These are phyloP conservation scores for Chirona hameri DNA, from an alignment of 2,888 invertebrate genomes.

Conservation along the genomic window DNA sequence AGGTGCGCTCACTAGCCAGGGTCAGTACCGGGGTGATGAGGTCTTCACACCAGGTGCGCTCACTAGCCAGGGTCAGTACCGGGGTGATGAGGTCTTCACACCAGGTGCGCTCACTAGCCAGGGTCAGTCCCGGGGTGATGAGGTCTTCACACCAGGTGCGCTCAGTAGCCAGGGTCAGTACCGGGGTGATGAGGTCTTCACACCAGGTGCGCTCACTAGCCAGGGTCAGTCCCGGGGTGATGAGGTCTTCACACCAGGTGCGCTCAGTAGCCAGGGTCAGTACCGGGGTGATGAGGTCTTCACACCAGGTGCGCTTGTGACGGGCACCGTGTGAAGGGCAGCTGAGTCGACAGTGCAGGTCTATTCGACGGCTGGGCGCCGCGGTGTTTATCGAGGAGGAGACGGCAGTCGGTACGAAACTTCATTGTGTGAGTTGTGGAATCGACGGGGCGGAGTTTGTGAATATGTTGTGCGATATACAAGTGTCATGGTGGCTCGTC, in stretches of 20 bases:
- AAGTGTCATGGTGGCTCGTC: no score
- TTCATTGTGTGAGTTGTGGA: no score
- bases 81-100: not conserved
- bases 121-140: not conserved
- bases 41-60: slow-evolving; percentile 39
- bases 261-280: slow-evolving; percentile 42
- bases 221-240: not conserved
- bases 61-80: slow-evolving; percentile 41
- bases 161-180: slow-evolving; percentile 41
- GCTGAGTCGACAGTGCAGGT: no score
- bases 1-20: slow-evolving; percentile 44
- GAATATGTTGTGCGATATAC: no score
- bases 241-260: no score
- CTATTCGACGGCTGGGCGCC: no score
- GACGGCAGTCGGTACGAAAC: no score
- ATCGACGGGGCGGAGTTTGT: no score
- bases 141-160: slow-evolving; percentile 37
- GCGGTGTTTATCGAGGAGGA: no score
- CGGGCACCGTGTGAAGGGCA: no score
- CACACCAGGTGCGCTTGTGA: no score
- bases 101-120: slow-evolving; percentile 44
- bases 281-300: not conserved
- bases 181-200: not conserved
- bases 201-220: slow-evolving; percentile 45
- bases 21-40: not conserved